phyloP scores from a whole-genome alignment of 2,113 vertebrate species.

The Todiramphus chloris region DNA sequence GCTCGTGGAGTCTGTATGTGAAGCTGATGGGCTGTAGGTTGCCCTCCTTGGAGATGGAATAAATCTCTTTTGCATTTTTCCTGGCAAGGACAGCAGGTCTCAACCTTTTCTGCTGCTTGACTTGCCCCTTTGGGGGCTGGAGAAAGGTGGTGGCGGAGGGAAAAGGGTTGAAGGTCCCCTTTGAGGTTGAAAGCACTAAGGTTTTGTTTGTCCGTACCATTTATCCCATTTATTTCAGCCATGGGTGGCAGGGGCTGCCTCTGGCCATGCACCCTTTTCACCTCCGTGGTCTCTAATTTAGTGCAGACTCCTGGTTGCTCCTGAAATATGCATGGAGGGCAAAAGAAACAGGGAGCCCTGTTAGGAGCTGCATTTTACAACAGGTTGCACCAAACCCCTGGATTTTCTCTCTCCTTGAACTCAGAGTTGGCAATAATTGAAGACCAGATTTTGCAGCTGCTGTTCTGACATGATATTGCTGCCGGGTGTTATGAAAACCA shows the following conservation, averaged over 20 bases:
- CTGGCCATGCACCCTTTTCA: not conserved
- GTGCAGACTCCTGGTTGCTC: not conserved
- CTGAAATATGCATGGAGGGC: not conserved
- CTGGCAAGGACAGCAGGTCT: not conserved
- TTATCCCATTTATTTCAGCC: not conserved
- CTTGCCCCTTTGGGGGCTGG: not conserved
- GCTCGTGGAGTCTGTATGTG: accelerated
- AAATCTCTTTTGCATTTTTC: not conserved
- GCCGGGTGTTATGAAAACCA: slow-evolving; percentile 52
- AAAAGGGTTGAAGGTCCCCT: not conserved
- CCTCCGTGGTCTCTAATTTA: not conserved
- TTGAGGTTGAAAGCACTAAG: not conserved
- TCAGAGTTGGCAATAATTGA: slow-evolving; percentile 41
- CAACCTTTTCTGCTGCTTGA: not conserved
- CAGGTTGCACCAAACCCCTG: slow-evolving; percentile 18
- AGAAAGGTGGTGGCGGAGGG: not conserved
- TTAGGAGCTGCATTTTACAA: not conserved
- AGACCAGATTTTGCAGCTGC: slow-evolving; percentile 50
- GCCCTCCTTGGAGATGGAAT: not conserved
- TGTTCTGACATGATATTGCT: slow-evolving; percentile 61
- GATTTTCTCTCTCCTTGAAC: slow-evolving; percentile 46
- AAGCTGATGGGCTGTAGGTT: not conserved
- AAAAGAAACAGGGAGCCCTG: not conserved
- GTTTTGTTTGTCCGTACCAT: not conserved
- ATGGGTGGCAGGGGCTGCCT: accelerated